Evolutionary conservation across 2,113 vertebrate genomes (phyloP).

Genomic region (Nyctereutes procyonoides): DNA sequence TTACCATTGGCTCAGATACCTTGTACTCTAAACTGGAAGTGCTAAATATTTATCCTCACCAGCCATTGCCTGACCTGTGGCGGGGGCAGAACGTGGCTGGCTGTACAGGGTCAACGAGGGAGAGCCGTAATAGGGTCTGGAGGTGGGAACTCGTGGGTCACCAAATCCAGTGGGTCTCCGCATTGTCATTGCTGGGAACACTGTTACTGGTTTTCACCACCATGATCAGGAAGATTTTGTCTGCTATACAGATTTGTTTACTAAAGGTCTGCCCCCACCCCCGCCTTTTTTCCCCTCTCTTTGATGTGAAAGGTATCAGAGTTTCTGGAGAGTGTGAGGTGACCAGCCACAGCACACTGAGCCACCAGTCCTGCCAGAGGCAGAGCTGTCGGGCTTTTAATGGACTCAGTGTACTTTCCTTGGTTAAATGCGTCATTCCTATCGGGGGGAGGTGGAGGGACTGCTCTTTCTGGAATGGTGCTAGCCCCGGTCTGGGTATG

Average conservation of each 20-base stretch:
- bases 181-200: accelerated
- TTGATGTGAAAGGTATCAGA: not conserved
- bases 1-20: accelerated
- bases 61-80: not conserved
- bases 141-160: accelerated
- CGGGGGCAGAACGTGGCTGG: not conserved
- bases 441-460: accelerated
- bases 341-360: not conserved
- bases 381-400: not conserved
- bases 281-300: not conserved
- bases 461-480: not conserved
- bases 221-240: accelerated
- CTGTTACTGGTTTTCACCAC: not conserved
- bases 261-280: accelerated
- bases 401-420: not conserved
- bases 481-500: not conserved
- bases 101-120: not conserved
- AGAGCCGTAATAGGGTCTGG: not conserved
- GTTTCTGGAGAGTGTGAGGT: not conserved
- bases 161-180: accelerated
- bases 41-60: not conserved
- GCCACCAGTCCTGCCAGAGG: not conserved
- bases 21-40: not conserved
- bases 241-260: not conserved
- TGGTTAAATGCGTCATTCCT: accelerated